Evolutionary conservation across 2,797 vertebrate genomes (phyloP), one percentile per base, ranked within the genome.

Genomic region (Florisuga fusca): DNA sequence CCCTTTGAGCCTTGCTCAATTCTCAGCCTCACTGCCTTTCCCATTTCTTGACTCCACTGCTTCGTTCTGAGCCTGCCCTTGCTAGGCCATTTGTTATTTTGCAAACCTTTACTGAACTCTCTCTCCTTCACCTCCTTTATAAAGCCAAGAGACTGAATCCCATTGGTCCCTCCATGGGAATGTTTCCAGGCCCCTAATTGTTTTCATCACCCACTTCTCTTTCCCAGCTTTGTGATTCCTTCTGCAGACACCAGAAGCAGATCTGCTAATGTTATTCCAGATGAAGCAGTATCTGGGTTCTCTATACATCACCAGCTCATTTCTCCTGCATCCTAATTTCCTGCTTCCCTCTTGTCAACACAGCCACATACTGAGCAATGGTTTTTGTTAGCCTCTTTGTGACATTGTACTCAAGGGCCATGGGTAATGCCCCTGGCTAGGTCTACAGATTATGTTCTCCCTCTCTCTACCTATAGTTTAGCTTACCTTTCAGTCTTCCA

Each of bases 241-340:
- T 77, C 85, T 88, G 64, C 87, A 96, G 80, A 93, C 96, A 89
- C 79, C 83, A 84, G 84, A 96, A 67, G 69, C 57, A 76, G 74
- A 43, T 55, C 87, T 94, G 89, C 83, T 93, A 83, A 41, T 17
- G 25, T 93, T 91, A 76, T 84, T 94, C 74, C 94, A 91, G 85
- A 84, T 74, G 81, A 87, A 93, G 83, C 63, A 88, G 63, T 86
- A 82, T 91, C 71, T 91, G 58, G 31, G 29, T 79, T 81, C 36
- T 95, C 59, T 90, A 23, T 72, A 46, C 29, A 46, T 90, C 63
- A 66, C 79, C 64, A 76, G 53, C 54, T 92, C 89, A 41, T 88
- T 95, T 91, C 79, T 77, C 31, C 85, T 74, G 69, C 45, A 64
- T 90, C 63, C 71, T 79, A 20, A 94, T 86, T 91, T 83, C 80